Evolutionary conservation across 2,888 invertebrate species (phyloP).

Genomic region (Galeruca laticollis): DNA sequence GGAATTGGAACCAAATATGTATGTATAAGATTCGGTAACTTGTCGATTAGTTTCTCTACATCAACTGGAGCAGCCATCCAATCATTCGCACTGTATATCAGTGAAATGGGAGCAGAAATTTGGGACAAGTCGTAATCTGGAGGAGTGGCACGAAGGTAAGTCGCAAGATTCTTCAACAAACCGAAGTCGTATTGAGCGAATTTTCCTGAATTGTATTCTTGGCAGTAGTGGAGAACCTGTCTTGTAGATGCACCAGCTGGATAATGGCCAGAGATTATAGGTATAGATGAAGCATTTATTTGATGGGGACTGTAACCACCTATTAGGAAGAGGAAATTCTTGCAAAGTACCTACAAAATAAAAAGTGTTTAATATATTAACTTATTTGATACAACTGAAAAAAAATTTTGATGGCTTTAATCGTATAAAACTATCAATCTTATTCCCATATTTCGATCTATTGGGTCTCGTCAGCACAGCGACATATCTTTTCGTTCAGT

Average conservation of each 20-base stretch:
- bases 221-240: constrained; percentile 75
- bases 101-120: constrained; percentile 64
- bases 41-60: constrained; percentile 57
- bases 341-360: constrained; percentile 52
- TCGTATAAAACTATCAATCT: too few species aligned
- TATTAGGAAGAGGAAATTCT: constrained; percentile 57
- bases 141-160: constrained; percentile 60
- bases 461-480: too few species aligned
- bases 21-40: constrained; percentile 53
- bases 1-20: constrained; percentile 55
- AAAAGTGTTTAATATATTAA: background rate
- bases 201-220: constrained; percentile 54
- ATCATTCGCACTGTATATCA: constrained; percentile 68
- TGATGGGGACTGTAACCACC: constrained; percentile 59
- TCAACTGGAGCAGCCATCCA: constrained; percentile 65
- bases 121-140: constrained; percentile 65
- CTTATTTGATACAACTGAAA: background rate
- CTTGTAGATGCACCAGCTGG: constrained; percentile 68
- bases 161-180: constrained; percentile 44
- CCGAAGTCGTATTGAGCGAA: constrained; percentile 72
- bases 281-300: constrained; percentile 58
- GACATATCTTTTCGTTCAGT: too few species aligned
- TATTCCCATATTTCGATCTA: too few species aligned
- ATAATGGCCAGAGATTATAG: constrained; percentile 47
- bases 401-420: background rate